These are phyloP conservation scores for Margarornis squamiger DNA, from an alignment of 2,797 vertebrate species.

Conservation along the genomic window DNA sequence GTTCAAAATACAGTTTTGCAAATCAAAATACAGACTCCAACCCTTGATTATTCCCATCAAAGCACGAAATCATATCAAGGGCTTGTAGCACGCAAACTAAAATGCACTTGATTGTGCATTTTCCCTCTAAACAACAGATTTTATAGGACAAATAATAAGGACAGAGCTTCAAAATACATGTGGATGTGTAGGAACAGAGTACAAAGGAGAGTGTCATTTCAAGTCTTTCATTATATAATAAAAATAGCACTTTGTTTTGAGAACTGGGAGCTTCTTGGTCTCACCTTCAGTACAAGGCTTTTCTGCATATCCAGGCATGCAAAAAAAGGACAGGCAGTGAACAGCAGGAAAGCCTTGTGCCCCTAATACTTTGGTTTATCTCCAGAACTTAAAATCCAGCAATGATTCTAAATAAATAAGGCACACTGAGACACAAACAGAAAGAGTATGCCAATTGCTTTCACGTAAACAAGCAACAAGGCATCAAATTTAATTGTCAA, in stretches of 20 bases:
- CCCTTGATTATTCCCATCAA: conserved; percentile 24
- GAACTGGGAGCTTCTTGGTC: not conserved
- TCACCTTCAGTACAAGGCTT: not conserved
- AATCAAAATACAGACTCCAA: conserved; percentile 37
- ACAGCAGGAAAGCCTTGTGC: not conserved
- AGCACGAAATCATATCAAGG: conserved; percentile 35
- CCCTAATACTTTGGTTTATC: not conserved
- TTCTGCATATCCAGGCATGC: not conserved
- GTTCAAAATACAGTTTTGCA: conserved; percentile 5
- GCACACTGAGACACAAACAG: not conserved
- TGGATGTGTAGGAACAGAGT: not conserved
- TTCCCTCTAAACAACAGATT: conserved; percentile 4
- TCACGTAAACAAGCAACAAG: not conserved
- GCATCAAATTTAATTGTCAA: not conserved
- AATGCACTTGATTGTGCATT: not conserved
- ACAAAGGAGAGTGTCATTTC: not conserved
- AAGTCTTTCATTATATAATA: not conserved
- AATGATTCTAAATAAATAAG: not conserved
- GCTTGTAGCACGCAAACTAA: conserved; percentile 17
- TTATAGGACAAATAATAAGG: not conserved
- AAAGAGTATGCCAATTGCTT: not conserved
- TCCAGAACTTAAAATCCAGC: conserved; percentile 9
- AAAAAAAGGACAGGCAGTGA: not conserved
- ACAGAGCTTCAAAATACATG: not conserved
- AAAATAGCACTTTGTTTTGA: not conserved